These are phyloP conservation scores for Cossypha polioptera DNA, from an alignment of 2,797 vertebrate genomes.

Conservation along the genomic window DNA sequence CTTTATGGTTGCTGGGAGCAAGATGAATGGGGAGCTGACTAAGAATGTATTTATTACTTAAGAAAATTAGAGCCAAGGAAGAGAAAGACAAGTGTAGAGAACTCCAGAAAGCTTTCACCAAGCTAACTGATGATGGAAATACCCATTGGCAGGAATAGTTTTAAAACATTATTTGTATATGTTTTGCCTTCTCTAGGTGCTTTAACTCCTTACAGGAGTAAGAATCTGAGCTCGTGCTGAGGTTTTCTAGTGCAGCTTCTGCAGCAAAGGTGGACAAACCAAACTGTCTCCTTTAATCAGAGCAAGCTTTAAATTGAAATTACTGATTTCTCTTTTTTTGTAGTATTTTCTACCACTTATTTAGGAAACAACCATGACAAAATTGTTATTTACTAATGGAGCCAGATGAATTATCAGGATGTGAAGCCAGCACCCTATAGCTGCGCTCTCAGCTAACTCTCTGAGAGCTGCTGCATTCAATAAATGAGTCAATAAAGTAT, in stretches of 20 bases:
- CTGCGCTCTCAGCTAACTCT: not conserved
- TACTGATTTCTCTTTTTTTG: not conserved
- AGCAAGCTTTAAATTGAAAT: not conserved
- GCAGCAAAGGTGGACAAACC: not conserved
- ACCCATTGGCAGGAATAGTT: not conserved
- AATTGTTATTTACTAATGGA: not conserved
- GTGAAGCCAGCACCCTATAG: not conserved
- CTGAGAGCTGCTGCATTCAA: not conserved
- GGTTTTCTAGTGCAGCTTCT: not conserved
- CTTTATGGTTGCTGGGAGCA: not conserved
- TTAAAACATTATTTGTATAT: not conserved
- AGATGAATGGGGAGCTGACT: not conserved
- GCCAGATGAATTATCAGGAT: not conserved
- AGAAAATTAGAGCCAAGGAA: not conserved
- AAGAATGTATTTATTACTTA: not conserved
- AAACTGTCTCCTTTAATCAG: not conserved
- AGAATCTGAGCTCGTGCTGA: not conserved
- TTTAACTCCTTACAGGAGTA: not conserved
- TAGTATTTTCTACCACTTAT: not conserved
- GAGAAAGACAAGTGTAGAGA: not conserved
- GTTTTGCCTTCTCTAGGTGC: not conserved
- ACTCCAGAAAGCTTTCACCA: not conserved
- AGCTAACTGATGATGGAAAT: not conserved
- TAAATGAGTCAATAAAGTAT: not conserved
- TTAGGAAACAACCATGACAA: not conserved